Base-by-base conservation (phyloP, 2,888 invertebrate species). In the Cephus sareptanus region DNA sequence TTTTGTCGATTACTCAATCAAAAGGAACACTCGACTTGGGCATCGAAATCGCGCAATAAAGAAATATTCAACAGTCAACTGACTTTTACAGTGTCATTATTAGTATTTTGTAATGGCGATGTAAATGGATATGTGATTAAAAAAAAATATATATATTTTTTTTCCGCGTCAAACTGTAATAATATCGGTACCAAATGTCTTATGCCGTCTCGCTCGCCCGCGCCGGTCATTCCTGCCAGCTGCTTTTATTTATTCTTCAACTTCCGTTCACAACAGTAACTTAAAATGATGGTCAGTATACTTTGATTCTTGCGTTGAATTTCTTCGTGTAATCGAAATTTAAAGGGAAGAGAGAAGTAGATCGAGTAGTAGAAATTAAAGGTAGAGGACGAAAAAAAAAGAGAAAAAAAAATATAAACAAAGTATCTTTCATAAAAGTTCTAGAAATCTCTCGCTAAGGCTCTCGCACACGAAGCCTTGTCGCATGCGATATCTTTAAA, bases 191-290 rank as follows among this genome's bases (percentile, higher is more conserved):
- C 56, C 71, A 34, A 71, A 34, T 71, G 13, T 34, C 34, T 34
- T 9, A 31, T 34, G 12, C 31, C 76, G 81, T 81, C 79, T 82
- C 80, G 85, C 86, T 87, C 84, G 85, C 84, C 80, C 81, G 84
- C 85, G 84, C 84, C 82, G 84, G 83, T 84, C 76, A 79, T 79
- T 85, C 81, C 85, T 80, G 85, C 85, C 87, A 87, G 83, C 75
- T 83, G 76, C 80, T 79, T 82, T 81, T 80, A 79, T 85, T 88
- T 85, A 86, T 87, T 87, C 76, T 84, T 86, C 81, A 82, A 84
- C 79, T 85, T 87, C 86, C 82, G 86, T 87, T 87, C 84, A 86
- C 85, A 87, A 87, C 86, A 86, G 83, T 85, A 83, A 85, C 85
- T 85, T 83, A 86, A 71, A 56, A 86, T 81, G 83, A 85, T 79